Base-by-base conservation (phyloP, 1,140 invertebrate genomes). In the Lepidurus packardi region DNA sequence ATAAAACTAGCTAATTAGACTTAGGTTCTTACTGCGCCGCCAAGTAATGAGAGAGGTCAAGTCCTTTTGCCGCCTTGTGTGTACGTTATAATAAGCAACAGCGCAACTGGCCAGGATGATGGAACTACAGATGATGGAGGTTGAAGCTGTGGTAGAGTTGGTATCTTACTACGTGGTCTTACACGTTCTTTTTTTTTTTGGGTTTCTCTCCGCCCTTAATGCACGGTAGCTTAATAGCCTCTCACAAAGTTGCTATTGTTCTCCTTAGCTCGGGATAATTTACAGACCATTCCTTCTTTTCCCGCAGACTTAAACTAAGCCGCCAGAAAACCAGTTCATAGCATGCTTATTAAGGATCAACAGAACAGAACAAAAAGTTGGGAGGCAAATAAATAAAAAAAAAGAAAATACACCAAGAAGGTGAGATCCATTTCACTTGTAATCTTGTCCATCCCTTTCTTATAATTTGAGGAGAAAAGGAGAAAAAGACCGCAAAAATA, bases 221-320 rank as follows among this genome's bases (percentile, higher is more conserved):
- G 53, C 53, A 65, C 53, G 53, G 53, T 65, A 65, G 53, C 53
- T 65, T 65, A 65, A 65, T 65, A 65, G 53, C 53, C 21, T 65
- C 53, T 65, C 53, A 65, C 53, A 65, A 65, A 65, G 53, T 65
- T 65, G 53, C 53, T 8, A 65, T 65, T 65, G 53, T 65, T 65
- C 53, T n/a, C 53, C 53, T 65, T 65, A 65, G 53, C 53, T 13
- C 53, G 53, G 53, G 53, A 65, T 65, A 65, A 65, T 65, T 65
- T 65, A 65, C 9, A 11, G 53, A 65, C 6, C 53, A 21, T n/a
- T 21, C 53, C 16, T 65, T 65, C 6, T 65, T 65, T 21, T 65
- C 34, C 21, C 21, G 9, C 10, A 47, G 16, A 7, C 45, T 11
- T 47, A 47, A 16, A 47, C 13, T 21, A 65, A 65, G 53, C 53